Percentiles rank a stretch among this genome's conserved stretches.
phyloP scores from a whole-genome alignment of 2,113 vertebrate species.

The Tylochromis polylepis region DNA sequence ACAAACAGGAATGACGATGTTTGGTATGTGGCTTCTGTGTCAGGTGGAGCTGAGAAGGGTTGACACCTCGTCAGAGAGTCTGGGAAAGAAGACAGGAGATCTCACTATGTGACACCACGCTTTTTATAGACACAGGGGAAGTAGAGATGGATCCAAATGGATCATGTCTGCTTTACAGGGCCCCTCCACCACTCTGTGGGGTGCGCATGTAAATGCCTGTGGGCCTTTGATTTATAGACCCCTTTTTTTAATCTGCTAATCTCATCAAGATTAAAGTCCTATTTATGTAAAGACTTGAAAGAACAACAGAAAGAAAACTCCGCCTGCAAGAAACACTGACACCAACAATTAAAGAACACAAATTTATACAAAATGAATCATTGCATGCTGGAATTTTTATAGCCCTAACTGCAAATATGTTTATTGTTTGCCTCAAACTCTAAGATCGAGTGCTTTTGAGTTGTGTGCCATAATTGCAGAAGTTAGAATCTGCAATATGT shows the following conservation, averaged over 20 bases:
- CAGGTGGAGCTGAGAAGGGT: conserved; percentile 61
- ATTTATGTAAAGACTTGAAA: neutral
- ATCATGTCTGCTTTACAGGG: conserved; percentile 28
- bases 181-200: neutral
- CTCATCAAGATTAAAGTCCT: neutral
- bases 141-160: conserved; percentile 44
- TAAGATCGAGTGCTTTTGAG: neutral
- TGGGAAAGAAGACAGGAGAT: conserved; percentile 57
- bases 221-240: neutral
- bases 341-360: neutral
- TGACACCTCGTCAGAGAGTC: conserved; percentile 68
- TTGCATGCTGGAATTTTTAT: neutral
- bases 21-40: conserved; percentile 58
- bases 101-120: conserved; percentile 60
- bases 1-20: conserved; percentile 41
- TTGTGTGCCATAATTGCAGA: neutral
- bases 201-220: neutral
- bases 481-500: neutral
- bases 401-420: neutral
- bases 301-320: neutral
- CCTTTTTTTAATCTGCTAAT: neutral
- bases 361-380: neutral
- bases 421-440: neutral
- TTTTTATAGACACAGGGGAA: conserved; percentile 62
- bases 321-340: neutral